Base-by-base conservation (phyloP, 2,113 vertebrate genomes). In the Microcebus murinus region DNA sequence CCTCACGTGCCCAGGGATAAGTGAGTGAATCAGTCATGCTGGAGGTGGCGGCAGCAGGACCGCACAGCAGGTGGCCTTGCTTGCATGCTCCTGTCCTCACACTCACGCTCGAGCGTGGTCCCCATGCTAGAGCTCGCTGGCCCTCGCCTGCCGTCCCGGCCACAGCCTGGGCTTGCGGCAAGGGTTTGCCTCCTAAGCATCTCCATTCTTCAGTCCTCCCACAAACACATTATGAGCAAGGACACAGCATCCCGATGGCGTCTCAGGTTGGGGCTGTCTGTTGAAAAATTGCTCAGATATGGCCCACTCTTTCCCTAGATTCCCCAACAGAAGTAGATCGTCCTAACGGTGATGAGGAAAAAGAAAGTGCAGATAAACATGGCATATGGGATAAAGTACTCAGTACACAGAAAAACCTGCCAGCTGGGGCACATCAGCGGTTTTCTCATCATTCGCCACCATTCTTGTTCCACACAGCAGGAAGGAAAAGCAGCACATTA, bases 231-330 rank as follows among this genome's bases (percentile, higher is more conserved):
- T 96, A 27, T 8, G 11, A 91, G 82, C 95, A 76, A 77, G 95
- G 80, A 27, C 71, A 59, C 4, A 80, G 87, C 77, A 93, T 97
- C 95, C 85, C 77, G 0, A 13, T 74, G 90, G 89, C 95, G 73
- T 45, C 70, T 95, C 97, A 95, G 96, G 81, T 91, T 91, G 91
- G 27, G 79, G 85, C 39, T 48, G 0, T 73, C 70, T 93, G 65
- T 95, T 98, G 95, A 97, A 97, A 96, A 98, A 97, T 91, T 84
- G n/a, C 27, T 94, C 70, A 68, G n/a, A 29, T 74, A 73, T 83
- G 14, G 14, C 2, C 96, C 12, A 3, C 2, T 74, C 73, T 3
- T 83, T 48, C 71, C 34, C 20, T 48, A 80, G 10, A 59, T 82
- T 57, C 8, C 36, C 25, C 70, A 42, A 77, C 6, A 91, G 48